phyloP scores from a whole-genome alignment of 2,113 vertebrate species.

The Macquaria australasica region DNA sequence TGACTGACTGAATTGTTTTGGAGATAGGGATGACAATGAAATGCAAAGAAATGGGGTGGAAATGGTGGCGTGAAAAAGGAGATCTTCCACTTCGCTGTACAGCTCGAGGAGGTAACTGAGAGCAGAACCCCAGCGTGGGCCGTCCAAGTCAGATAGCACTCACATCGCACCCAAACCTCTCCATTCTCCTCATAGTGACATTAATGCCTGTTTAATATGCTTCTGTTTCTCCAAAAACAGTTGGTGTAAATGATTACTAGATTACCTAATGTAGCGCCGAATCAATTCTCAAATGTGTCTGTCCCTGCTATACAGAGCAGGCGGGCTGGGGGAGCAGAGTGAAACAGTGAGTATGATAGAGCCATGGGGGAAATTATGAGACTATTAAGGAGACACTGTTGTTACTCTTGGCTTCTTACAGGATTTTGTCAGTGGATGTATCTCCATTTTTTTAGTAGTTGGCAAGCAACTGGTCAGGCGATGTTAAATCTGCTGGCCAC shows the following conservation, averaged over 20 bases:
- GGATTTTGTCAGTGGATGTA: conserved; percentile 57
- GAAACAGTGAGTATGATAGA: conserved; percentile 74
- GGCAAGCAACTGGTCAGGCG: conserved; percentile 47
- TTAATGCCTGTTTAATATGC: conserved; percentile 81
- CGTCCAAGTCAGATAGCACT: conserved; percentile 58
- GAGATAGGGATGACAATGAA: conserved; percentile 50
- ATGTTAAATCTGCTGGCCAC: conserved; percentile 64
- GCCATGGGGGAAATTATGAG: conserved; percentile 78
- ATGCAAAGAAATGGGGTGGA: conserved; percentile 72
- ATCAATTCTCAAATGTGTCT: conserved; percentile 82
- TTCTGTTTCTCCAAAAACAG: conserved; percentile 73
- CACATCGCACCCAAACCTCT: conserved; percentile 54
- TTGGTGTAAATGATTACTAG: conserved; percentile 82
- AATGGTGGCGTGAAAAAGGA: conserved; percentile 63
- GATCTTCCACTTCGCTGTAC: conserved; percentile 78
- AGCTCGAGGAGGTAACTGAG: conserved; percentile 68
- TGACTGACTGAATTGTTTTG: conserved; percentile 64
- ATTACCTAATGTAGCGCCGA: conserved; percentile 85
- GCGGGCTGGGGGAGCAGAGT: conserved; percentile 36
- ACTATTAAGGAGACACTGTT: conserved; percentile 68
- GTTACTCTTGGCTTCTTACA: conserved; percentile 70
- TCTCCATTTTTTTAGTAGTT: conserved; percentile 59
- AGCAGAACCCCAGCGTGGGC: conserved; percentile 44
- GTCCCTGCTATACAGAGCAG: conserved; percentile 55
- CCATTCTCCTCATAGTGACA: conserved; percentile 69